Base-by-base conservation (phyloP, 2,888 invertebrate genomes). In the Ectemnius cavifrons region DNA sequence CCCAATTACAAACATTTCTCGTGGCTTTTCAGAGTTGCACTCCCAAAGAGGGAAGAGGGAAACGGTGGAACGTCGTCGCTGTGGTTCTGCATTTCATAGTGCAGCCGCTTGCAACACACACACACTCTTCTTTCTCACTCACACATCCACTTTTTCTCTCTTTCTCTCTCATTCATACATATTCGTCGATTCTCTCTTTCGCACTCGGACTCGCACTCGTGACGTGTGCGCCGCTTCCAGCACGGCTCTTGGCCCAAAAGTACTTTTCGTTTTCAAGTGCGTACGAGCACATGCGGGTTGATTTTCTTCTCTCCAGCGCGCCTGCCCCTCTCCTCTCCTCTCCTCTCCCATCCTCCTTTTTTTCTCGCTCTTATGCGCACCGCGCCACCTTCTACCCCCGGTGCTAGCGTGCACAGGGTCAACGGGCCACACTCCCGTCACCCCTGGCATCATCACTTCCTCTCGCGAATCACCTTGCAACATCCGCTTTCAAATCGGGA, bases 1-100 rank as follows among this genome's bases (percentile, higher is more conserved):
- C 86, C 87, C 88, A 90, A 90, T 90, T 89, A 90, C 87, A 89
- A 90, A 90, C 88, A 90, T 88, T 88, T 87, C 88, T 86, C 84
- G 85, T 88, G 81, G 85, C 86, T 86, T 88, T 87, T 86, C 80
- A 80, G 84, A 85, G 86, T 85, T 84, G 83, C 86, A 88, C 87
- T 86, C 85, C 79, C 76, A 37, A 37, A 37, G 37, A 37, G 77
- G 77, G 73, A 77, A 76, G 72, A 77, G 76, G 83, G 80, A 72
- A 61, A 37, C 37, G 78, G 77, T 83, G 83, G 67, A 81, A 79
- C 85, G 85, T 86, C 81, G 78, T 82, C 85, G 85, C 37, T 6
- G 37, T 37, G 37, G 37, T 37, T 37, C 37, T 37, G 37, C 86
- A 87, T 87, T 88, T 87, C 80, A 78, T 84, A 84, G 85, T 82